Conservation (phyloP, 2,888 invertebrate species). For the Andrena chrysosceles region DNA sequence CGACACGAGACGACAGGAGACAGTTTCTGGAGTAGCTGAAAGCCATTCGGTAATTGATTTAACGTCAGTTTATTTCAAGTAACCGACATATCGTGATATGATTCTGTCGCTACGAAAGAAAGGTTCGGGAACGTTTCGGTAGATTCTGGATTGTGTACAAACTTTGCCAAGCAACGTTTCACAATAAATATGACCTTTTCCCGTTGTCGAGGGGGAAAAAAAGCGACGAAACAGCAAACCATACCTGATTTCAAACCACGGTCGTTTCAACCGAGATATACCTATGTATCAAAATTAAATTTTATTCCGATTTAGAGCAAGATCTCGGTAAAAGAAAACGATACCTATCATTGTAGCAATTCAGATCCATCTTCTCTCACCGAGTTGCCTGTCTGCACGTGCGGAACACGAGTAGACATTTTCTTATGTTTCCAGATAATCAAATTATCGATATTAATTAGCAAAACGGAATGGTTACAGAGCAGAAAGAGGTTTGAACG, state of each 20-base stretch:
- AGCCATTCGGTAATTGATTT: slow-evolving; percentile 24
- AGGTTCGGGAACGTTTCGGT: background rate
- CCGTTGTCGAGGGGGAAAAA: background rate
- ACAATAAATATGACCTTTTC: slow-evolving; percentile 39
- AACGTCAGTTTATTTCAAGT: slow-evolving; percentile 12
- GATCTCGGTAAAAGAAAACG: too few species aligned
- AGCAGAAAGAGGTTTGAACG: background rate
- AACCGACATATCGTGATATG: slow-evolving; percentile 8
- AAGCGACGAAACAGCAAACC: background rate
- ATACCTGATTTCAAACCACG: background rate
- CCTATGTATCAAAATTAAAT: too few species aligned
- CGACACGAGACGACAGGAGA: background rate
- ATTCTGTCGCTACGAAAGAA: slow-evolving; percentile 3
- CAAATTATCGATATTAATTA: background rate
- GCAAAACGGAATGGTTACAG: background rate
- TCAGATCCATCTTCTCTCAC: too few species aligned
- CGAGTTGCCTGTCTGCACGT: background rate
- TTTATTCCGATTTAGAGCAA: too few species aligned
- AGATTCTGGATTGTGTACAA: background rate
- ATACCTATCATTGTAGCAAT: too few species aligned
- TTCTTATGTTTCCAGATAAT: background rate
- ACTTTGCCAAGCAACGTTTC: background rate
- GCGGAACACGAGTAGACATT: background rate
- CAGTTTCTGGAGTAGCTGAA: background rate
- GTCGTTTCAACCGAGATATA: too few species aligned